A percentile compares a stretch with the other conserved stretches of the same genome.
Evolutionary conservation across 2,888 invertebrate species (phyloP).

Genomic region (Hypsopygia costalis): DNA sequence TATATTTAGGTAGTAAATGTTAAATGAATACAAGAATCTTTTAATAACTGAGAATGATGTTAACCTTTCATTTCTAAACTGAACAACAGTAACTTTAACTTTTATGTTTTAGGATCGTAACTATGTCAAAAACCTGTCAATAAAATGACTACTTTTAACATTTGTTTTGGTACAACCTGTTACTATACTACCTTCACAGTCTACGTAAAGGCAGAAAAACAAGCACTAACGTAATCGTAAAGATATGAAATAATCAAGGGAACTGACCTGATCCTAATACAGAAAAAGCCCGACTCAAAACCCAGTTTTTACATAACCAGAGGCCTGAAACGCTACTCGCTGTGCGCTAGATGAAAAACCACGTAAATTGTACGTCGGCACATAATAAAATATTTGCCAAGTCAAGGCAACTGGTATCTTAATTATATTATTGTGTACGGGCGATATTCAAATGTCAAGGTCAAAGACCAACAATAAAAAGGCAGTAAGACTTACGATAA

Average conservation of each 20-base stretch:
- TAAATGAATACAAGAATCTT: no score
- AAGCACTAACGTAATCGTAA: neutral
- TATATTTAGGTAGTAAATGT: no score
- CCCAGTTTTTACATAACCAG: no score
- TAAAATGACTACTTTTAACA: no score
- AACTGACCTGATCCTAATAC: slow-evolving; percentile 2
- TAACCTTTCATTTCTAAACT: no score
- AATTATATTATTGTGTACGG: slow-evolving; percentile 9
- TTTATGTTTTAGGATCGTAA: no score
- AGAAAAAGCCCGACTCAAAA: slow-evolving; percentile 8
- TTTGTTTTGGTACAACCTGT: no score
- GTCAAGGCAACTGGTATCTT: slow-evolving; percentile 21
- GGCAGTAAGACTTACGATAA: slow-evolving; percentile 4
- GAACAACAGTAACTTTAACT: no score
- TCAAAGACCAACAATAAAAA: slow-evolving; percentile 4
- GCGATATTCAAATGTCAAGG: slow-evolving; percentile 19
- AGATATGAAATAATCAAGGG: neutral
- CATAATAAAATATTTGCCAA: slow-evolving; percentile 20
- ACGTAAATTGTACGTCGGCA: slow-evolving; percentile 11
- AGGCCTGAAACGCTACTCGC: neutral
- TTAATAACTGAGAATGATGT: no score
- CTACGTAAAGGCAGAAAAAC: no score
- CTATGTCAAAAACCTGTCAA: no score
- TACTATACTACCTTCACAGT: no score
- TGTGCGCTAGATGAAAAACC: slow-evolving; percentile 5